A percentile compares a stretch with the other conserved stretches of the same genome.
phyloP scores from a whole-genome alignment of 2,113 vertebrate species.

The Chaetorhynchus papuensis region DNA sequence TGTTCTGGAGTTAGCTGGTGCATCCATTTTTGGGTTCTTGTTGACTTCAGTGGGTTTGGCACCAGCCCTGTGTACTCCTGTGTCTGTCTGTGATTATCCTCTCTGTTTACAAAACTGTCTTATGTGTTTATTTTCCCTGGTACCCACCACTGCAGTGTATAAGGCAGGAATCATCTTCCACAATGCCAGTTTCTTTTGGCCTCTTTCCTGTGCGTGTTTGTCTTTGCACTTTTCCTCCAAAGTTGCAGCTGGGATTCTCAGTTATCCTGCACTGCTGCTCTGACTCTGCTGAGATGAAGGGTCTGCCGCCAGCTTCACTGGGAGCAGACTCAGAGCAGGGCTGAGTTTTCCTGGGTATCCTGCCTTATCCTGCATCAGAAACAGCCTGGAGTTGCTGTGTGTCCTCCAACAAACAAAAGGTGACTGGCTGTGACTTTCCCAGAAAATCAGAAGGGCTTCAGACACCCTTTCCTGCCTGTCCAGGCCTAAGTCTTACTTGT shows the following conservation, averaged over 20 bases:
- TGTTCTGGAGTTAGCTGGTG: not conserved
- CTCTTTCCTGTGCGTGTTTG: not conserved
- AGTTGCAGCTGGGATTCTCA: not conserved
- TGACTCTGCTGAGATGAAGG: not conserved
- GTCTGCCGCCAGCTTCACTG: not conserved
- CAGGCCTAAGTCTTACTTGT: not conserved
- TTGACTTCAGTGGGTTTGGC: not conserved
- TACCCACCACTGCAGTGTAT: constrained; percentile 22
- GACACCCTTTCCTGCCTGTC: not conserved
- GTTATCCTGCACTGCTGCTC: not conserved
- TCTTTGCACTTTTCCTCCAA: constrained; percentile 36
- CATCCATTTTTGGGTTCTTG: not conserved
- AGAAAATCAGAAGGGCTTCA: not conserved
- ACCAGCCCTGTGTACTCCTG: not conserved
- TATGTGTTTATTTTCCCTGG: constrained; percentile 45
- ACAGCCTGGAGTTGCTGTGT: not conserved
- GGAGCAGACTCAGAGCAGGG: not conserved
- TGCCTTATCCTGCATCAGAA: not conserved
- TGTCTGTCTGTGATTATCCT: not conserved
- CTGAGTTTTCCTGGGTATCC: not conserved
- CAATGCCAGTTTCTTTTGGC: constrained; percentile 58
- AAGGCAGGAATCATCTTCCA: constrained; percentile 46
- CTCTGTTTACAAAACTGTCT: constrained; percentile 28
- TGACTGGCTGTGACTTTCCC: not conserved
- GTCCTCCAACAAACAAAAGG: not conserved